Conservation (phyloP, 1,140 invertebrate genomes). For the Cyclargus thomasi region DNA sequence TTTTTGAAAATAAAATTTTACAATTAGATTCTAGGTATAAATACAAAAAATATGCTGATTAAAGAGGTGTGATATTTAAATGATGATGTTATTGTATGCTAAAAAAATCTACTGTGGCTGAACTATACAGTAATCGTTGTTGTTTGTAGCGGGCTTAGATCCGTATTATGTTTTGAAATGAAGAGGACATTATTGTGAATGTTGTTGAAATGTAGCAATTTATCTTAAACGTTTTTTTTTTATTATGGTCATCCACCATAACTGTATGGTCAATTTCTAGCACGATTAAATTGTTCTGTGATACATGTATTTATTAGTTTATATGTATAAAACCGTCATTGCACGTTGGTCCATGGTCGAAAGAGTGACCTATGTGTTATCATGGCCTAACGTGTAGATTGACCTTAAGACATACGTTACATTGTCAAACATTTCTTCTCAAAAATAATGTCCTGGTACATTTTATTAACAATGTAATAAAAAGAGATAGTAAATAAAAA, state of each 20-base stretch:
- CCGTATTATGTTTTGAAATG: no score
- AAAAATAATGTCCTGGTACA: neutral
- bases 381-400: neutral
- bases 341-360: neutral
- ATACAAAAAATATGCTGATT: no score
- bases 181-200: no score
- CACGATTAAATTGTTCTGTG: slow-evolving; percentile 72
- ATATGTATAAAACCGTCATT: slow-evolving; percentile 18
- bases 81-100: no score
- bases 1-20: no score
- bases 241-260: slow-evolving; percentile 33
- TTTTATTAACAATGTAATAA: neutral
- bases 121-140: no score
- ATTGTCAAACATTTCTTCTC: neutral
- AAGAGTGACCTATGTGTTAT: neutral
- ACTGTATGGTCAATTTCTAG: slow-evolving; percentile 68
- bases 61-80: no score
- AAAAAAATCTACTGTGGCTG: no score
- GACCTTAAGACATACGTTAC: neutral
- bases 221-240: slow-evolving; percentile 19
- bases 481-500: neutral
- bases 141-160: no score
- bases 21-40: no score
- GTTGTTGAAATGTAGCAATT: slow-evolving; percentile 1
- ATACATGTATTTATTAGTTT: slow-evolving; percentile 66